Evolutionary conservation across 2,113 vertebrate species (phyloP).

Genomic region (Stigmatopora nigra): DNA sequence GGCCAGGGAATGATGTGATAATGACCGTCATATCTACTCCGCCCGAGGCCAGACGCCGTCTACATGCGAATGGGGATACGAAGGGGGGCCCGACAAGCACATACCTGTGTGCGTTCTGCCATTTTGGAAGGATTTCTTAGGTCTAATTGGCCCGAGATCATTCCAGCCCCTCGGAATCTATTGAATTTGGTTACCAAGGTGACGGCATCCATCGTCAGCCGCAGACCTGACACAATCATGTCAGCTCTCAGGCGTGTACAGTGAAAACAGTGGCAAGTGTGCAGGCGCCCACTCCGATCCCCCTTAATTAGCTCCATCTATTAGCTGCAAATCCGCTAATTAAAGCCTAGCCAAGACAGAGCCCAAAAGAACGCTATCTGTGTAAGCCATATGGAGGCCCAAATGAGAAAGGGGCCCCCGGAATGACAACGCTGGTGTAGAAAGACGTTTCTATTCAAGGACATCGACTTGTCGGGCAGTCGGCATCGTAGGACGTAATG

Average conservation of each 20-base stretch:
- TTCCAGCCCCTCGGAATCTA: conserved; percentile 62
- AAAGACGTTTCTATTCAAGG: conserved; percentile 5
- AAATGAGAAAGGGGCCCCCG: conserved; percentile 40
- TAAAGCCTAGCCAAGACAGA: conserved; percentile 56
- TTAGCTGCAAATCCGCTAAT: conserved; percentile 66
- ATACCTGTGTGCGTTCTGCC: conserved; percentile 36
- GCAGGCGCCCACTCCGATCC: conserved; percentile 36
- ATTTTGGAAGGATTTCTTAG: conserved; percentile 55
- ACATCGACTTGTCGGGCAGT: neutral
- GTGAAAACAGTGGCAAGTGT: conserved; percentile 27
- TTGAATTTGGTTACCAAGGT: conserved; percentile 67
- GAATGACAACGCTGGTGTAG: conserved; percentile 26
- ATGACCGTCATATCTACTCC: conserved; percentile 61
- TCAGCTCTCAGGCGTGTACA: conserved; percentile 28
- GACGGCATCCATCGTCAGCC: conserved; percentile 58
- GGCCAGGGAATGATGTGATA: conserved; percentile 59
- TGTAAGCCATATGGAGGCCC: conserved; percentile 58
- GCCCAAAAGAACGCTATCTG: conserved; percentile 64
- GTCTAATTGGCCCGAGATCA: conserved; percentile 59
- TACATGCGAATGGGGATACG: conserved; percentile 28
- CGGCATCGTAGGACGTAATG: neutral
- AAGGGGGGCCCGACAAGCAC: conserved; percentile 8
- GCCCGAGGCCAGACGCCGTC: conserved; percentile 56
- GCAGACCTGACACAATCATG: conserved; percentile 42
- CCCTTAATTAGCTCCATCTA: conserved; percentile 66